Conservation (phyloP, 2,888 invertebrate species). For the Tuta absoluta region DNA sequence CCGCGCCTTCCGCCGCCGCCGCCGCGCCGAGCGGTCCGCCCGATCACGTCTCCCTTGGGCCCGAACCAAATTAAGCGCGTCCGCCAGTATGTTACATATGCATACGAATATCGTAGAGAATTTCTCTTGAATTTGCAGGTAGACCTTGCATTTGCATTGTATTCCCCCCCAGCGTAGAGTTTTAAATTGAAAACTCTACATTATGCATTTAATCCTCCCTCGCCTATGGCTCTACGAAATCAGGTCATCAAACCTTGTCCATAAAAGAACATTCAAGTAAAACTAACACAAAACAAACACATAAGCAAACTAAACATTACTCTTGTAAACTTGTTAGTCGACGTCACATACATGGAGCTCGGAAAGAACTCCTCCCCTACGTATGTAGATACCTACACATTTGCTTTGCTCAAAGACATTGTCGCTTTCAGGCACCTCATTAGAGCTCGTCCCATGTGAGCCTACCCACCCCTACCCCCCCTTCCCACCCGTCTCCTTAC, state of each 20-base stretch:
- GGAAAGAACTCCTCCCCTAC: slow-evolving; percentile 65
- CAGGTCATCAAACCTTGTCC: background rate
- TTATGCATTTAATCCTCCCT: background rate
- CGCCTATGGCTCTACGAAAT: background rate
- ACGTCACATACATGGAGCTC: slow-evolving; percentile 46
- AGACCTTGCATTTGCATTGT: slow-evolving; percentile 15
- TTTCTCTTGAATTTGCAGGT: slow-evolving; percentile 12
- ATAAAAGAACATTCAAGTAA: background rate
- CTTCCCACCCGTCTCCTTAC: slow-evolving; percentile 45
- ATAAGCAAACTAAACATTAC: slow-evolving; percentile 25
- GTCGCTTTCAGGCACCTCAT: slow-evolving; percentile 82
- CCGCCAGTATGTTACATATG: slow-evolving; percentile 16
- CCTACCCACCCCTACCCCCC: slow-evolving; percentile 59
- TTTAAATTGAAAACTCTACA: slow-evolving; percentile 9
- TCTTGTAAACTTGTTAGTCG: slow-evolving; percentile 30
- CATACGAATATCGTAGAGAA: slow-evolving; percentile 10
- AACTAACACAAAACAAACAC: slow-evolving; percentile 11
- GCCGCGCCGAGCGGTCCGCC: slow-evolving; percentile 31
- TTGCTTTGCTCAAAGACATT: slow-evolving; percentile 81
- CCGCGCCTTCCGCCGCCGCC: slow-evolving; percentile 44
- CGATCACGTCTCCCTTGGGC: slow-evolving; percentile 30
- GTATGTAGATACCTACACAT: slow-evolving; percentile 78
- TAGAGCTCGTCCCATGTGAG: slow-evolving; percentile 81
- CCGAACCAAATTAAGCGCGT: slow-evolving; percentile 27
- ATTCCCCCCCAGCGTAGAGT: background rate